A percentile compares a stretch with the other conserved stretches of the same genome.
Conservation (phyloP, 2,113 vertebrate genomes). For the Cygnus buccinator region DNA sequence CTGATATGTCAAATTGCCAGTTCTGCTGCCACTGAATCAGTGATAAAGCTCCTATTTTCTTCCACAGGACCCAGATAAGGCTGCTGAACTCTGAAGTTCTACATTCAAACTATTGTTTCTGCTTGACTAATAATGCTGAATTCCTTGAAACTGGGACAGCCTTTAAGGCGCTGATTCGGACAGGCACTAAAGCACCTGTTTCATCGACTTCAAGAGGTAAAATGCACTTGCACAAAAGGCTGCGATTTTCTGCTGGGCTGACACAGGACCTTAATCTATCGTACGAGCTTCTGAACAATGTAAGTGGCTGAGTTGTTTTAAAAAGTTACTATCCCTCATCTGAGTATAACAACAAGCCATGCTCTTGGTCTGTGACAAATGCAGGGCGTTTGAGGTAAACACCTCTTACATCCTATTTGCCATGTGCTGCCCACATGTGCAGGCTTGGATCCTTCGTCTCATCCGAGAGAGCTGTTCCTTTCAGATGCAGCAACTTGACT, state of each 20-base stretch:
- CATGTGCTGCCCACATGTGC: background rate
- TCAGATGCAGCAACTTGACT: background rate
- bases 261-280: background rate
- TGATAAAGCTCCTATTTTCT: background rate
- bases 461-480: background rate
- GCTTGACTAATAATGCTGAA: background rate
- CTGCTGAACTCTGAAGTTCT: background rate
- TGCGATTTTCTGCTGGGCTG: background rate
- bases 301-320: background rate
- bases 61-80: background rate
- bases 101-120: background rate
- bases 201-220: background rate
- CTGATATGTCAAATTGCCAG: background rate
- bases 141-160: background rate
- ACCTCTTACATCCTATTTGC: background rate
- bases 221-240: background rate
- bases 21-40: background rate
- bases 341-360: rapidly evolving
- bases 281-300: too few relatives aligned
- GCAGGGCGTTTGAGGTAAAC: background rate
- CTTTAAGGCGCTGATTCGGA: background rate
- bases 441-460: background rate
- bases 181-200: background rate
- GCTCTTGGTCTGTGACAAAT: rapidly evolving
- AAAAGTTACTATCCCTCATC: background rate